Percentiles rank a stretch among this genome's conserved stretches.
These are phyloP conservation scores for Tapirus terrestris DNA, from an alignment of 2,113 vertebrate species.

Conservation along the genomic window DNA sequence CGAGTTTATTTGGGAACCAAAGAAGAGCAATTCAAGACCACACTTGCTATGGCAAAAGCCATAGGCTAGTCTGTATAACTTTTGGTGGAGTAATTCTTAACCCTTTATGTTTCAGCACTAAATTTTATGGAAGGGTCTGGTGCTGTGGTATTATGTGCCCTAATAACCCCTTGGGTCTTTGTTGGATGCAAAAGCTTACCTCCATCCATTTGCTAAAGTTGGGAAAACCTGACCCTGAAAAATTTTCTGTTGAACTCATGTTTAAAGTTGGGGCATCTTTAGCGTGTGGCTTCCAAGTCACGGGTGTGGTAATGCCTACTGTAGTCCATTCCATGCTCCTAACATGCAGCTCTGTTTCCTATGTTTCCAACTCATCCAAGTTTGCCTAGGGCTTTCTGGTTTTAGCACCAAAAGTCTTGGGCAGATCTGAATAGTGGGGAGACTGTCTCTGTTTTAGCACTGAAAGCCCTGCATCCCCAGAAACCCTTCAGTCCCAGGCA, in stretches of 20 bases:
- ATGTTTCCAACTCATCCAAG: background rate
- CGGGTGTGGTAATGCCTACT: background rate
- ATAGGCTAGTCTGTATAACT: background rate
- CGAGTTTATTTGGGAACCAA: too few species aligned
- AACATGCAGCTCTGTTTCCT: background rate
- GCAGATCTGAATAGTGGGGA: background rate
- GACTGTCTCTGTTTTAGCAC: background rate
- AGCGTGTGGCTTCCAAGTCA: background rate
- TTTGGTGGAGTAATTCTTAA: background rate
- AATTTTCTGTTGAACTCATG: background rate
- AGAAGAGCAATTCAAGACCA: too few species aligned
- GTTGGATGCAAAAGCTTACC: background rate
- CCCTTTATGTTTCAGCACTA: background rate
- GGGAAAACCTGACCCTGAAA: background rate
- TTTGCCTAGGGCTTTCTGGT: background rate
- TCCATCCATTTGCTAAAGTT: background rate
- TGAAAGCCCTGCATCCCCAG: background rate
- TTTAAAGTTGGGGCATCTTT: background rate
- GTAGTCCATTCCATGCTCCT: background rate
- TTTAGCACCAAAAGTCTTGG: background rate
- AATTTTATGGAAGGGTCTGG: background rate
- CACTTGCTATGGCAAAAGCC: too few species aligned
- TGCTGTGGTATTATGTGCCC: background rate
- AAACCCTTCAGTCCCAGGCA: background rate
- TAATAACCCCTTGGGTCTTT: background rate